phyloP scores from a whole-genome alignment of 2,888 invertebrate genomes.

The Hybos culiciformis region DNA sequence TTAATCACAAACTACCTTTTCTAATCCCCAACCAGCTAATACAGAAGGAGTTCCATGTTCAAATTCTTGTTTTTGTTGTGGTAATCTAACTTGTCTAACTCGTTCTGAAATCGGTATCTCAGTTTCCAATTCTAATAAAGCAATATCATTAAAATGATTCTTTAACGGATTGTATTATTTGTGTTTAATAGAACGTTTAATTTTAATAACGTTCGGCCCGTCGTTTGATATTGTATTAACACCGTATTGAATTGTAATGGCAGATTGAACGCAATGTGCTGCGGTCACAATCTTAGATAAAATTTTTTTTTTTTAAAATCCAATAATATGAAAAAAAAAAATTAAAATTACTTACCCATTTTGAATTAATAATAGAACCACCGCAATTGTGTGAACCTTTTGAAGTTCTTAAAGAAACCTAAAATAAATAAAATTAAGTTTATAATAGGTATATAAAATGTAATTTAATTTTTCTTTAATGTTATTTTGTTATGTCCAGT shows the following conservation, averaged over 20 bases:
- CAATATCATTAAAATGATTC: slow-evolving; percentile 33
- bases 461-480: no score
- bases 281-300: no score
- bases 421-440: not conserved
- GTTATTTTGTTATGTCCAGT: no score
- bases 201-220: slow-evolving; percentile 20
- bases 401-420: slow-evolving; percentile 9
- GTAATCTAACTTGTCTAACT: slow-evolving; percentile 24
- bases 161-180: slow-evolving; percentile 21
- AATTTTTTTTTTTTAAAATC: no score
- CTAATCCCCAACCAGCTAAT: slow-evolving; percentile 29
- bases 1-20: slow-evolving; percentile 18
- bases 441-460: no score
- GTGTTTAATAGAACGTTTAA: slow-evolving; percentile 27
- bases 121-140: slow-evolving; percentile 27
- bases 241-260: slow-evolving; percentile 23
- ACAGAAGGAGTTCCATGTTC: slow-evolving; percentile 18
- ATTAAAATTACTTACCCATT: slow-evolving; percentile 19
- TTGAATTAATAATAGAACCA: slow-evolving; percentile 21
- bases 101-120: slow-evolving; percentile 20
- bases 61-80: slow-evolving; percentile 14
- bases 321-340: no score
- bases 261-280: slow-evolving; percentile 23
- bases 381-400: slow-evolving; percentile 26
- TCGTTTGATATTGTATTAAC: slow-evolving; percentile 16